Percentiles rank a stretch among this genome's conserved stretches.
These are phyloP conservation scores for western clawed frog (Xenopus tropicalis) DNA, from an alignment of 2,113 vertebrate genomes.

Conservation along the genomic window UCB_Xtro_10.0 CM004444.2:1626001-1626500, in stretches of 20 bases:
- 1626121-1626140: no score
- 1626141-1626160: no score
- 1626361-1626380: slow-evolving; percentile 91
- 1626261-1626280: no score
- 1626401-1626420: slow-evolving; percentile 92
- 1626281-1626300: not conserved
- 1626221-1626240: no score
- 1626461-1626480: not conserved
- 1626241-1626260: no score
- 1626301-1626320: slow-evolving; percentile 73
- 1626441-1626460: not conserved
- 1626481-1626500: not conserved
- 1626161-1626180: no score
- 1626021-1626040: not conserved
- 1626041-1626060: not conserved
- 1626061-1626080: no score
- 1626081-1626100: no score
- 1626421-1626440: slow-evolving; percentile 20
- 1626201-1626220: no score
- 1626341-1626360: slow-evolving; percentile 92
- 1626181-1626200: no score
- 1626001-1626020: not conserved
- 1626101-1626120: no score
- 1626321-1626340: slow-evolving; percentile 94
- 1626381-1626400: slow-evolving; percentile 91